Evolutionary conservation across 2,797 vertebrate genomes (phyloP), one percentile per base, ranked within the genome.

Genomic region (Argentina silus): DNA sequence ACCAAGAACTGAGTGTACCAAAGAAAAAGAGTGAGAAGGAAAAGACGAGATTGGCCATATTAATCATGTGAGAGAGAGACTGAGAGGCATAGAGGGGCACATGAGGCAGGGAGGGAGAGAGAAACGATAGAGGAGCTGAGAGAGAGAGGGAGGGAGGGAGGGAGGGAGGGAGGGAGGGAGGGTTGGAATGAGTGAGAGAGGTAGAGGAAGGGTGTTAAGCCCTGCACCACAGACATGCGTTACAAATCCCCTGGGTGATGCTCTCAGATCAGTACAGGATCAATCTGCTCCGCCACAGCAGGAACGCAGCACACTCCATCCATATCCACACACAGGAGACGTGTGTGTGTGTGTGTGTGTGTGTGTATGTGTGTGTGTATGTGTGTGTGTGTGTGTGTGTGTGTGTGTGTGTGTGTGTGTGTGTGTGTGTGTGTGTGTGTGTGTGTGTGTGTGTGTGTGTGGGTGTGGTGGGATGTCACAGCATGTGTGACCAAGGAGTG

Each of bases 231-330:
- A 85, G 87, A 86, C 84, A 83, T 83, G 79, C 75, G 77, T 89
- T 90, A 84, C 76, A 86, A 86, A 87, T 86, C 86, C 77, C 75
- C 78, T 44, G 81, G 83, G 83, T 85, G 80, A 85, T 7, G 21
- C 83, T 84, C 79, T 83, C 82, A 86, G 84, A 89, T 90, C 84
- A 86, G 86, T 79, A 85, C 78, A 85, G 86, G 84, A 89, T 91
- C 88, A 89, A 87, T 87, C 79, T 86, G 79, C 82, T 85, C 81
- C 82, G 83, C 81, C 83, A 85, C 87, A 86, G 84, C 83, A 83
- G 82, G 84, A 74, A 86, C 66, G 42, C 78, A 61, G 81, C 77
- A 57, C 82, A 81, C 78, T 75, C 61, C 68, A 73, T 77, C 75
- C 81, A 88, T 83, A 83, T 79, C 79, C 77, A 76, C 83, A 87